Evolutionary conservation across 2,888 invertebrate species (phyloP).

Genomic region (Conistra vaccinii): DNA sequence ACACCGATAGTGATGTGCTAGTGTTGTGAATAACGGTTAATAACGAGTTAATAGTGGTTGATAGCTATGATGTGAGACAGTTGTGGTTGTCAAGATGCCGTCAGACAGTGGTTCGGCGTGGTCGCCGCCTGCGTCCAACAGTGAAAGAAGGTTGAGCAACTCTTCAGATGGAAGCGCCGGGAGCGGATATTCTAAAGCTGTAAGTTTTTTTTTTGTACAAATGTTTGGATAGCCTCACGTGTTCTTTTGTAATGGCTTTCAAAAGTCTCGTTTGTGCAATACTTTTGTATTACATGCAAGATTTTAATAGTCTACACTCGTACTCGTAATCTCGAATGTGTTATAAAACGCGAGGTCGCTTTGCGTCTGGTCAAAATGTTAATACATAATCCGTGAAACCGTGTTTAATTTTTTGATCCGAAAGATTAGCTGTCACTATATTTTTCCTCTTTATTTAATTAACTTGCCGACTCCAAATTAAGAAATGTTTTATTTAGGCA

Average conservation of each 20-base stretch:
- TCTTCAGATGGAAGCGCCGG: conserved; percentile 89
- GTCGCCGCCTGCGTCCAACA: conserved; percentile 87
- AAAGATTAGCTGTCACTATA: conserved; percentile 16
- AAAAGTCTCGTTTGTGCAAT: conserved; percentile 54
- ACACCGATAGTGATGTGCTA: conserved; percentile 81
- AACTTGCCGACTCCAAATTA: not conserved
- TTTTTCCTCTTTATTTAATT: conserved; percentile 3
- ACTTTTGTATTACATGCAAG: conserved; percentile 44
- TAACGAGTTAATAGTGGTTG: conserved; percentile 70
- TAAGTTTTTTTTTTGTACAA: conserved; percentile 75
- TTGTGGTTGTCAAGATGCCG: conserved; percentile 84
- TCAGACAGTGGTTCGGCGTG: conserved; percentile 88
- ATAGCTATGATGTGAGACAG: conserved; percentile 85
- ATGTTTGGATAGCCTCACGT: conserved; percentile 43
- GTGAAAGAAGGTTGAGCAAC: conserved; percentile 89
- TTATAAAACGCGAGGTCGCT: conserved; percentile 49
- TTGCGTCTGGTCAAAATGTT: conserved; percentile 33
- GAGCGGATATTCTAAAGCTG: conserved; percentile 89
- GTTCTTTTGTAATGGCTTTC: conserved; percentile 53
- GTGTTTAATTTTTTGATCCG: conserved; percentile 15
- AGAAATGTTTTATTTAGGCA: not conserved
- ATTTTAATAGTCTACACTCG: conserved; percentile 45
- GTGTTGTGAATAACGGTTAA: conserved; percentile 79
- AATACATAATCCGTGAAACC: conserved; percentile 25
- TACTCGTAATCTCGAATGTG: conserved; percentile 49